Evolutionary conservation across 2,113 vertebrate genomes (phyloP), one percentile per base, ranked within the genome.

Genomic region (Zosterops lateralis): DNA sequence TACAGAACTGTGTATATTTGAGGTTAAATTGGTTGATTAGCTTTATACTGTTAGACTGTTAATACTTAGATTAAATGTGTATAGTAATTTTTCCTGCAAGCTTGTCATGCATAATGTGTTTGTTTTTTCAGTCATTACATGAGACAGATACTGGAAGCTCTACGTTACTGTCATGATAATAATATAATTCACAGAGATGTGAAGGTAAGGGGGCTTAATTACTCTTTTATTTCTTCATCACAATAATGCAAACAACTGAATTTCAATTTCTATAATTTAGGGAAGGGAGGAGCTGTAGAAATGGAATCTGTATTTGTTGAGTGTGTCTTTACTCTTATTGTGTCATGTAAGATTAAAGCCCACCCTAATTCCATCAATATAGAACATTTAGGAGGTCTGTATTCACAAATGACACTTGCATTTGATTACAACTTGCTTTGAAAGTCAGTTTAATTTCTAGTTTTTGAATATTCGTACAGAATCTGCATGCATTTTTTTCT

Each of bases 131-230:
- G 99, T 97, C 99, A 99, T 98, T 99, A 99, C 98, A 99, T 99
- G 99, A 98, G 99, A 60, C 99, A 99, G 98, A 99, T 99, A 97
- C 95, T 99, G 42, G 99, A 99, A 98, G 99, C 99, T 38, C 98
- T 99, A 47, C 99, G 99, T 70, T 99, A 99, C 96, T 99, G 99
- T 98, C 99, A 99, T 93, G 99, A 99, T 97, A 99, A 99, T 97
- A 99, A 99, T 95, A 98, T 99, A 97, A 99, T 99, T 97, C 99
- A 99, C 97, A 98, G 99, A 91, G 99, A 99, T 94, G 99, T 99
- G 94, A 99, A 99, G 99, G 99, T 99, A 98, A 97, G 98, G 36
- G 20, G 3, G 0, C 42, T 88, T 72, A 56, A 53, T 74, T 95
- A 1, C 38, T 53, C 58, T 58, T 42, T 42, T 42, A 64, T 48